Conservation (phyloP, 2,113 vertebrate species). For the Carollia perspicillata region DNA sequence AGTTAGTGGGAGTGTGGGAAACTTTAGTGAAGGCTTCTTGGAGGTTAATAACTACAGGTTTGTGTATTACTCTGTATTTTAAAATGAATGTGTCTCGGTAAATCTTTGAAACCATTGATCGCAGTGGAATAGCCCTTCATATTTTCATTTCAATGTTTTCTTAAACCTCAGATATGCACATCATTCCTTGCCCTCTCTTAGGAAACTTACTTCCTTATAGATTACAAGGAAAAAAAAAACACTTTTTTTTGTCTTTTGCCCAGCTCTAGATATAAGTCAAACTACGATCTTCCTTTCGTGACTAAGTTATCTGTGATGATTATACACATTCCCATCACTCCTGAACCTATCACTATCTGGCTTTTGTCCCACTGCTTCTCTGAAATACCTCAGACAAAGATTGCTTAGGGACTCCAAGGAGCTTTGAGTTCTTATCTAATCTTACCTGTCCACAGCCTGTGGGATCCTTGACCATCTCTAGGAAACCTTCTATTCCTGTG, state of each 20-base stretch:
- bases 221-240: not conserved
- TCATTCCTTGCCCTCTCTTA: not conserved
- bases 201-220: not conserved
- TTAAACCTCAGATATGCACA: not conserved
- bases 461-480: not conserved
- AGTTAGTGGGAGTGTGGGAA: not conserved
- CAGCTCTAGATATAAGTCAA: not conserved
- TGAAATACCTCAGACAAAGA: not conserved
- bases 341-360: not conserved
- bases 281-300: not conserved
- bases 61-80: not conserved
- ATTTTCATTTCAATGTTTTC: not conserved
- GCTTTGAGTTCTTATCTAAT: not conserved
- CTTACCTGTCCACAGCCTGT: rapidly evolving
- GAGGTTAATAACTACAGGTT: not conserved
- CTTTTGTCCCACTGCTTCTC: not conserved
- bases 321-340: not conserved
- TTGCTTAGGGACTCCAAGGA: not conserved
- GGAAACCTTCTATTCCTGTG: not conserved
- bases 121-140: not conserved
- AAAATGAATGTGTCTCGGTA: not conserved
- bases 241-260: not conserved
- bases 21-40: not conserved
- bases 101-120: not conserved
- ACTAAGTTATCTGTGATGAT: not conserved